Conservation (phyloP, 2,113 vertebrate genomes). For the Shinisaurus crocodilurus region DNA sequence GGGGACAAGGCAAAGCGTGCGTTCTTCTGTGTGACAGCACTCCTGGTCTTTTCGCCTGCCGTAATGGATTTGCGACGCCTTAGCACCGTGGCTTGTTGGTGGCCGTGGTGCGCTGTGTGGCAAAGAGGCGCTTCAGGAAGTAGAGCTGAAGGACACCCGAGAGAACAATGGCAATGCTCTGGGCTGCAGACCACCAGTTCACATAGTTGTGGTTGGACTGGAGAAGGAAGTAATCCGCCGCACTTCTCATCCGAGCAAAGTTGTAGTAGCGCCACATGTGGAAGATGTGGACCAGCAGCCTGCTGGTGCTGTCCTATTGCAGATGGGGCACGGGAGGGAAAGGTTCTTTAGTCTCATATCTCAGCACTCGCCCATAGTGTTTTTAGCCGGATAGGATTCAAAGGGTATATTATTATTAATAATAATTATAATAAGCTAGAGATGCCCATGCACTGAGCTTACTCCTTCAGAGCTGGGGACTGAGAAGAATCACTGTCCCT, state of each 20-base stretch:
- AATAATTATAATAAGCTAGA: too few relatives aligned
- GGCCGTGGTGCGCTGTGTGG: slow-evolving; percentile 51
- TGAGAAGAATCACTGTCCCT: too few relatives aligned
- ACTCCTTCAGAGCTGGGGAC: not conserved
- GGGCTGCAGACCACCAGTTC: slow-evolving; percentile 86
- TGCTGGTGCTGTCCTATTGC: slow-evolving; percentile 77
- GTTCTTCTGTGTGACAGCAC: not conserved
- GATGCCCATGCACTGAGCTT: not conserved
- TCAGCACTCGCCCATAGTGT: too few relatives aligned
- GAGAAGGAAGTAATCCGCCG: slow-evolving; percentile 84
- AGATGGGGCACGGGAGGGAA: not conserved
- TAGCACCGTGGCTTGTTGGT: slow-evolving; percentile 84
- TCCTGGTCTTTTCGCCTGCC: rapidly evolving
- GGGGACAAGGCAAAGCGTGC: not conserved
- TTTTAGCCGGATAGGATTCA: not conserved
- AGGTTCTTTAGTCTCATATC: not conserved
- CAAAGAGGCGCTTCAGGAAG: slow-evolving; percentile 90
- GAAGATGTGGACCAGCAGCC: slow-evolving; percentile 83
- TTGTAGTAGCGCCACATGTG: slow-evolving; percentile 94
- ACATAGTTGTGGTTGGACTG: slow-evolving; percentile 86
- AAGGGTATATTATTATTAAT: not conserved
- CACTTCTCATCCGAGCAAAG: slow-evolving; percentile 86
- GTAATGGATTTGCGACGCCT: not conserved
- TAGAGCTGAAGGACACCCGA: slow-evolving; percentile 88
- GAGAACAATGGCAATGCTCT: slow-evolving; percentile 86